These are phyloP conservation scores for Paraescarpia echinospica DNA, from an alignment of 1,140 invertebrate genomes.

Conservation along the genomic window DNA sequence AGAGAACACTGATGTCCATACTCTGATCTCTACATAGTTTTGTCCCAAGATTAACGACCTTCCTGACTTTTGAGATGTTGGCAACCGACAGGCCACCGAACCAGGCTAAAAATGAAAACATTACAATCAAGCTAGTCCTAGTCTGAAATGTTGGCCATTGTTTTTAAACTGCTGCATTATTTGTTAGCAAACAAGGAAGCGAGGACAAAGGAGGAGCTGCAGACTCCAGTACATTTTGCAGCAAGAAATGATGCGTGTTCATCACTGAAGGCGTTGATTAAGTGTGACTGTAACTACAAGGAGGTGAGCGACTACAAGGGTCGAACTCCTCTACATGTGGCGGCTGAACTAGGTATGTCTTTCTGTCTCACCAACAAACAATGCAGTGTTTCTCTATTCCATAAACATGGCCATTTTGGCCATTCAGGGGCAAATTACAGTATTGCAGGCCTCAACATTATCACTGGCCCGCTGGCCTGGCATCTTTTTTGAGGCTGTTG, in stretches of 20 bases:
- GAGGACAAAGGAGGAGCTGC: slow-evolving; percentile 43
- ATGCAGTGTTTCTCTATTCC: too few relatives aligned
- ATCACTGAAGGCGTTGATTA: slow-evolving; percentile 48
- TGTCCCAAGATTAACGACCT: too few relatives aligned
- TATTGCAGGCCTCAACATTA: too few relatives aligned
- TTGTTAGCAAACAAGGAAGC: slow-evolving; percentile 47
- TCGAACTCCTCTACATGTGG: slow-evolving; percentile 51
- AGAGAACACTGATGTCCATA: too few relatives aligned
- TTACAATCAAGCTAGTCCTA: not conserved
- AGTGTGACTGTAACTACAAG: slow-evolving; percentile 42
- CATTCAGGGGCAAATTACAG: too few relatives aligned
- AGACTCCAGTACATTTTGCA: slow-evolving; percentile 54
- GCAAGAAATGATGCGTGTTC: slow-evolving; percentile 50
- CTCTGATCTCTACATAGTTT: too few relatives aligned
- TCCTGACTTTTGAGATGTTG: too few relatives aligned
- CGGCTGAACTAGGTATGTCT: slow-evolving; percentile 49
- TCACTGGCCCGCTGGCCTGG: too few relatives aligned
- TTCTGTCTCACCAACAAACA: not conserved
- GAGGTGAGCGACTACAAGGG: slow-evolving; percentile 47
- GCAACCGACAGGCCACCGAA: too few relatives aligned
- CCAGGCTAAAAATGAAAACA: too few relatives aligned
- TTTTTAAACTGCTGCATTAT: slow-evolving; percentile 1
- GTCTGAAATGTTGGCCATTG: not conserved
- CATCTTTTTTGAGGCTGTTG: too few relatives aligned
- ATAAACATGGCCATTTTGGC: too few relatives aligned